phyloP scores from a whole-genome alignment of 2,113 vertebrate genomes.

The Cettia cetti region DNA sequence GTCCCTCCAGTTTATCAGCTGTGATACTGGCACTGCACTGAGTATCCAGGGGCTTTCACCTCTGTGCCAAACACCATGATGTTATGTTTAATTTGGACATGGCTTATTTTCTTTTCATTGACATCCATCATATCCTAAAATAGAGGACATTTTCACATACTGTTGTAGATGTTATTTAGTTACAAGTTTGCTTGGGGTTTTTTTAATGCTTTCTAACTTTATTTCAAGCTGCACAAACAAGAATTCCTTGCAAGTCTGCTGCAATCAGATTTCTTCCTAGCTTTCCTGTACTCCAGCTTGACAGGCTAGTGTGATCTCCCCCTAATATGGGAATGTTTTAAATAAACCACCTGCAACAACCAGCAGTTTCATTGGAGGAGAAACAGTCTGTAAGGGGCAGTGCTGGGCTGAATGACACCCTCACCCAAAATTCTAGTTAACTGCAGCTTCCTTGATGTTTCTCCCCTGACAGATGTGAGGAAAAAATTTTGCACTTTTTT shows the following conservation, averaged over 20 bases:
- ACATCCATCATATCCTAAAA: neutral
- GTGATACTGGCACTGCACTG: no score
- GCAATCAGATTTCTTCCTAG: neutral
- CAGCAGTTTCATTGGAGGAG: neutral
- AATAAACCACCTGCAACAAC: neutral
- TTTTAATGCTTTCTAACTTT: neutral
- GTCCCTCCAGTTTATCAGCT: no score
- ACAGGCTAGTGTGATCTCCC: neutral
- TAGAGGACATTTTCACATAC: neutral
- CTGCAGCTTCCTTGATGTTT: neutral
- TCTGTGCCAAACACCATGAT: rapidly evolving
- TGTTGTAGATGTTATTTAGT: neutral
- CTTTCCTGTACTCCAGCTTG: neutral
- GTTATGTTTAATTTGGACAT: neutral
- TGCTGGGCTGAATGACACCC: neutral
- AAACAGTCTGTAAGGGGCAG: neutral
- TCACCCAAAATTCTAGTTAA: neutral
- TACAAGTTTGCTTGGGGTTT: neutral
- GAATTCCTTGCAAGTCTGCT: neutral
- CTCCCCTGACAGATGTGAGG: neutral
- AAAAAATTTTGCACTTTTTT: neutral
- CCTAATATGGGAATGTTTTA: neutral
- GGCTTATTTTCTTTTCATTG: neutral
- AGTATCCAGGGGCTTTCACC: no score
- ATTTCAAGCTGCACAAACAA: neutral